These are phyloP conservation scores for Stichodactyla mertensii DNA, from an alignment of 64 coral and sea anemone species.

Conservation along the genomic window DNA sequence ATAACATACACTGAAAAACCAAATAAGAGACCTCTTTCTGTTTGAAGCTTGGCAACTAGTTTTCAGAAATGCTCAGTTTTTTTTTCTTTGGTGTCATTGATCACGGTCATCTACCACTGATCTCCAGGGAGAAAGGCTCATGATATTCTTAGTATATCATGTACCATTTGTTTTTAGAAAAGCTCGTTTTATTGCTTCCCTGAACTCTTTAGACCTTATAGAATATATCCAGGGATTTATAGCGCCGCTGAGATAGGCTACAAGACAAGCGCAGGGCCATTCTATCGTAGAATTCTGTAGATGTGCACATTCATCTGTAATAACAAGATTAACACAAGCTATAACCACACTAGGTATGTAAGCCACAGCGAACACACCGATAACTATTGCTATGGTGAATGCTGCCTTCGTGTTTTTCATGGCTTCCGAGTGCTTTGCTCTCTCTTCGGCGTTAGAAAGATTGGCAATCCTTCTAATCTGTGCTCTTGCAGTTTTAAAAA, in stretches of 20 bases:
- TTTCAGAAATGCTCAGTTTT: no score
- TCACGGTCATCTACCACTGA: no score
- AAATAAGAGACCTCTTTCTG: no score
- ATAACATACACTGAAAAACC: no score
- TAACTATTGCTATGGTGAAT: constrained; percentile 51
- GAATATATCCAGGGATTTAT: constrained; percentile 64
- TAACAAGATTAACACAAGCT: neutral
- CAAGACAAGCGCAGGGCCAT: constrained; percentile 43
- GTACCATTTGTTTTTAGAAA: neutral
- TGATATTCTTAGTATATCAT: neutral
- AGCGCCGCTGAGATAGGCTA: constrained; percentile 32
- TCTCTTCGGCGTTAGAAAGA: neutral
- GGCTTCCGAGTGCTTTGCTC: constrained; percentile 16
- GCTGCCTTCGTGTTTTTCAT: constrained; percentile 62
- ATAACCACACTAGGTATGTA: constrained; percentile 51
- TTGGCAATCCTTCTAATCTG: neutral
- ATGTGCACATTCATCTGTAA: neutral
- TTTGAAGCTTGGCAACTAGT: no score
- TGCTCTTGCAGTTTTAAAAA: neutral
- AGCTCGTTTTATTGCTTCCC: constrained; percentile 2
- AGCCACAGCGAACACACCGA: constrained; percentile 32
- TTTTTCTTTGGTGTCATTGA: no score
- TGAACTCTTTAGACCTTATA: constrained; percentile 36
- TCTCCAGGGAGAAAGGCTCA: no score
- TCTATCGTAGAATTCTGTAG: constrained; percentile 4